Evolutionary conservation across 2,888 invertebrate species (phyloP).

Genomic region (Corbicula japonica): DNA sequence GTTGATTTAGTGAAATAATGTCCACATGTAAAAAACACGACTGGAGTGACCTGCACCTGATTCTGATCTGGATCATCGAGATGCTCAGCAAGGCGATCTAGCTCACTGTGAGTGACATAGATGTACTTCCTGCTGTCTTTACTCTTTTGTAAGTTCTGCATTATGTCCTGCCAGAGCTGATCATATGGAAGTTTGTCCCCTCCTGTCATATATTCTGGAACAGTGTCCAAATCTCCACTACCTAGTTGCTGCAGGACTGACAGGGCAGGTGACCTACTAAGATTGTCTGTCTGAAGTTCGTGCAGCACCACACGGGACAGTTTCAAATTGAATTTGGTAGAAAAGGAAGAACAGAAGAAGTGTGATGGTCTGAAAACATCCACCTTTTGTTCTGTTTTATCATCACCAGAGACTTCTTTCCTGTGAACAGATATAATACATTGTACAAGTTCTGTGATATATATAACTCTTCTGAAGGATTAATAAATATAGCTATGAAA

Average conservation of each 20-base stretch:
- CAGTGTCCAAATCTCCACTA: conserved; percentile 36
- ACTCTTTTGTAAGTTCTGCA: conserved; percentile 77
- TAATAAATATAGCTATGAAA: too few species aligned
- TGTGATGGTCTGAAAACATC: conserved; percentile 35
- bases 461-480: too few species aligned
- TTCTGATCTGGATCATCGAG: conserved; percentile 45
- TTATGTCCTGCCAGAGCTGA: conserved; percentile 80
- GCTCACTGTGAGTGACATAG: conserved; percentile 75
- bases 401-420: too few species aligned
- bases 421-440: too few species aligned
- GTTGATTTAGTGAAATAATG: conserved; percentile 77
- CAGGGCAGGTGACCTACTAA: conserved; percentile 49
- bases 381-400: background rate
- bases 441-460: too few species aligned
- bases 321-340: conserved; percentile 68
- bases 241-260: conserved; percentile 47
- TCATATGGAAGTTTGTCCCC: conserved; percentile 71
- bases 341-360: conserved; percentile 56
- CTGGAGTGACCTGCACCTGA: conserved; percentile 46
- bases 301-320: conserved; percentile 61
- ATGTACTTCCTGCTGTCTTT: conserved; percentile 72
- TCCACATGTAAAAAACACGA: conserved; percentile 82
- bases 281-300: conserved; percentile 52
- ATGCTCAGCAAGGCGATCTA: conserved; percentile 77
- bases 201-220: conserved; percentile 42